Evolutionary conservation across 2,888 invertebrate genomes (phyloP), one percentile per base, ranked within the genome.

Genomic region (Cyaniris semiargus): DNA sequence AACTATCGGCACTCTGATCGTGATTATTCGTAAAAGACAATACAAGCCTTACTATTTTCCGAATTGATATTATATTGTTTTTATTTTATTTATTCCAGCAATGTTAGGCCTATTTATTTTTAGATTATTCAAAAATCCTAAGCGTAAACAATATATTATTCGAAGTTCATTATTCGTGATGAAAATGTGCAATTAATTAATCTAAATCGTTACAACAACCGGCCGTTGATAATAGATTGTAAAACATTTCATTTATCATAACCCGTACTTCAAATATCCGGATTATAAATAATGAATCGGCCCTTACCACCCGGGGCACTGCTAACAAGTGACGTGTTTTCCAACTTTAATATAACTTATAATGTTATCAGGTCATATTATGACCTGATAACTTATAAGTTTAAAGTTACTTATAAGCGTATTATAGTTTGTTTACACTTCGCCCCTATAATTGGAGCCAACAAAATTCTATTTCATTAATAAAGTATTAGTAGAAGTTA

Each of bases 181-280:
- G 23, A 34, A 34, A 70, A 70, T 34, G n/a, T 70, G 34, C 71
- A 72, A n/a, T 72, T 72, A 72, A 72, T 72, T 72, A n/a, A 44
- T 72, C n/a, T n/a, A 23, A 38, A 38, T 72, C 71, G 13, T n/a
- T 23, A 21, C 21, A 72, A 21, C 21, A 34, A 72, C 18, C 21
- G n/a, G 27, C 8, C 21, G 4, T 34, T 72, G 21, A 21, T 38
- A 44, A 23, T 38, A 38, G 44, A 38, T 70, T n/a, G 60, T 23
- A 70, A 70, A 7, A 34, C 21, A 21, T 44, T 38, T 44, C 44
- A 72, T 72, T 72, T 38, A 72, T 72, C 44, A 72, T 21, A 10
- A 34, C 23, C 71, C 71, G 34, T 60, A 21, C 71, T 44, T 72
- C 71, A 72, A 72, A 38, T 72, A 72, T 72, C 44, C 44, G 71